These are phyloP conservation scores for Champsocephalus gunnari DNA, from an alignment of 2,797 vertebrate species.

Conservation along the genomic window DNA sequence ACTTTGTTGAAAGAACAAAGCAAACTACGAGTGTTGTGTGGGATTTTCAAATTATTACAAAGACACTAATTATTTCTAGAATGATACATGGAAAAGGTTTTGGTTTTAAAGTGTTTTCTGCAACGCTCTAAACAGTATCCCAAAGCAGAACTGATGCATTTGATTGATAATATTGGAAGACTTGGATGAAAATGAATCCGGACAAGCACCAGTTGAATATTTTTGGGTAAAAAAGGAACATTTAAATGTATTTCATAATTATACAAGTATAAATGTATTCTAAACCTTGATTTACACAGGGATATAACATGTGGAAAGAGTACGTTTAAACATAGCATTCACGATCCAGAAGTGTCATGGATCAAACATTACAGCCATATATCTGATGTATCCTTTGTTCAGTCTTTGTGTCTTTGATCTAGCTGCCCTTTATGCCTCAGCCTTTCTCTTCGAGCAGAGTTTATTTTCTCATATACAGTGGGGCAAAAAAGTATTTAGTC, in stretches of 20 bases:
- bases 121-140: background rate
- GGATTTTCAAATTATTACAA: background rate
- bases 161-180: constrained; percentile 13
- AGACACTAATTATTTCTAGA: background rate
- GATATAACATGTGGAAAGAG: background rate
- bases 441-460: constrained; percentile 38
- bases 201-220: background rate
- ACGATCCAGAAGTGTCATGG: background rate
- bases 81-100: constrained; percentile 10
- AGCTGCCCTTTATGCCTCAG: constrained; percentile 33
- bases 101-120: constrained; percentile 27
- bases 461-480: constrained; percentile 30
- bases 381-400: constrained; percentile 32
- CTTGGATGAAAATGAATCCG: background rate
- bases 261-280: background rate
- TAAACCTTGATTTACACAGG: background rate
- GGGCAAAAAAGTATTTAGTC: too few relatives aligned
- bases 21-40: background rate
- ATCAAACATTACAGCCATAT: background rate
- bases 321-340: background rate
- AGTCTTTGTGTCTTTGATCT: constrained; percentile 24
- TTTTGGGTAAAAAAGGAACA: background rate
- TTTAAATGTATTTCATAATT: background rate
- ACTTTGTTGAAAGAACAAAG: background rate
- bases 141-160: constrained; percentile 2